These are phyloP conservation scores for Pholis gunnellus DNA, from an alignment of 2,113 vertebrate species.

Conservation along the genomic window DNA sequence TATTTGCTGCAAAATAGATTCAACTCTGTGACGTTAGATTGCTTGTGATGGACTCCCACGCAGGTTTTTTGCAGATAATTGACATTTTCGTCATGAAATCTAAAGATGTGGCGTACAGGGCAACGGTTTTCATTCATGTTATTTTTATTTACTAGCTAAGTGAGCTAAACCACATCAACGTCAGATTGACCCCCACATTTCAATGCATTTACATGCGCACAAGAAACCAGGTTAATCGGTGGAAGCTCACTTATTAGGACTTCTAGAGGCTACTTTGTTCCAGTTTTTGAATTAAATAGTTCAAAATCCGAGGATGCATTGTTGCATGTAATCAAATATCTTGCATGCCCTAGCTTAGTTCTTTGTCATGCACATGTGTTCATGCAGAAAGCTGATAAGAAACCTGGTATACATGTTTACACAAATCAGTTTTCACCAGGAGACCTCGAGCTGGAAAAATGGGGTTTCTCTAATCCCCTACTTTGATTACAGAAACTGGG, in stretches of 20 bases:
- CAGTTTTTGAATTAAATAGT: not conserved
- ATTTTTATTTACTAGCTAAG: not conserved
- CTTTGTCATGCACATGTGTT: not conserved
- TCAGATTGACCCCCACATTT: not conserved
- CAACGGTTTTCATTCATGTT: not conserved
- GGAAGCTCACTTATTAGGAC: not conserved
- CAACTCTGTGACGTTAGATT: not conserved
- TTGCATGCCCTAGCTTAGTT: not conserved
- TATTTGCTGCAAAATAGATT: slow-evolving; percentile 17
- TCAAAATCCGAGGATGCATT: not conserved
- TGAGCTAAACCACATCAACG: not conserved
- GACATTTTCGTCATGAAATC: not conserved
- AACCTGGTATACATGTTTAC: not conserved
- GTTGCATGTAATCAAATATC: not conserved
- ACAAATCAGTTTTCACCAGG: not conserved
- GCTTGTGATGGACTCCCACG: not conserved
- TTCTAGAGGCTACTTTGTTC: not conserved
- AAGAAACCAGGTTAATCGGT: not conserved
- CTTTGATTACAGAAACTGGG: not conserved
- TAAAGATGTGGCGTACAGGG: not conserved
- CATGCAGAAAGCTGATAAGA: not conserved
- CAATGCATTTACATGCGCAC: not conserved
- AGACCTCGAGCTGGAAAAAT: not conserved
- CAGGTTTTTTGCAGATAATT: not conserved
- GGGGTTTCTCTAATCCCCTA: not conserved